Evolutionary conservation across 2,797 vertebrate genomes (phyloP).

Genomic region (Urocyon cinereoargenteus): DNA sequence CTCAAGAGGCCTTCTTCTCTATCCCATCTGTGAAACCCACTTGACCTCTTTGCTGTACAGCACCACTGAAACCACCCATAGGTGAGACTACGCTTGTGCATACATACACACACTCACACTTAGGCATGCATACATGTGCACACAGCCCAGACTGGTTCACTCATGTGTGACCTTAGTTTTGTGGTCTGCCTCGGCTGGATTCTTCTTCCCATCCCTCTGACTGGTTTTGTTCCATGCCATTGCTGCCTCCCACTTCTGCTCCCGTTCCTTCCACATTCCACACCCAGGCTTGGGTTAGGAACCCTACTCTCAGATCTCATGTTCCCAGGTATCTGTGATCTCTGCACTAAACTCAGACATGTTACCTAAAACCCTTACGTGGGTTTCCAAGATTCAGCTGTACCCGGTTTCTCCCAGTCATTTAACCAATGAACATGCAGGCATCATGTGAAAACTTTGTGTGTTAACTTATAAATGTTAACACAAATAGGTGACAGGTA

Average conservation of each 20-base stretch:
- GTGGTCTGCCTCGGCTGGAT: neutral
- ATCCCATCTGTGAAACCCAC: neutral
- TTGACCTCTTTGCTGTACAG: neutral
- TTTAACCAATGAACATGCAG: neutral
- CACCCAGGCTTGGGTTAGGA: neutral
- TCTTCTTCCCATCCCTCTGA: neutral
- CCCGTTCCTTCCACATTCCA: neutral
- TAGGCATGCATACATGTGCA: rapidly evolving
- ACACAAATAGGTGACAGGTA: constrained; percentile 14
- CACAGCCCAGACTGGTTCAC: rapidly evolving
- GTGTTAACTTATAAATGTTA: constrained; percentile 60
- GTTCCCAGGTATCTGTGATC: neutral
- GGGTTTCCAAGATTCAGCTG: neutral
- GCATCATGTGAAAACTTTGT: neutral
- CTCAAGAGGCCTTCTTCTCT: neutral
- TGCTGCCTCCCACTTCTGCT: neutral
- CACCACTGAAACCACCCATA: neutral
- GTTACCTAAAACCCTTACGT: neutral
- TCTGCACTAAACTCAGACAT: neutral
- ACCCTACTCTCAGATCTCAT: neutral
- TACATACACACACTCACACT: neutral
- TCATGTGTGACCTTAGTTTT: neutral
- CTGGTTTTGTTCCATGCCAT: neutral
- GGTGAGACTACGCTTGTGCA: rapidly evolving
- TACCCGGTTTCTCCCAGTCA: neutral